Conservation (phyloP, 2,113 vertebrate species). For the Symphodus melops region DNA sequence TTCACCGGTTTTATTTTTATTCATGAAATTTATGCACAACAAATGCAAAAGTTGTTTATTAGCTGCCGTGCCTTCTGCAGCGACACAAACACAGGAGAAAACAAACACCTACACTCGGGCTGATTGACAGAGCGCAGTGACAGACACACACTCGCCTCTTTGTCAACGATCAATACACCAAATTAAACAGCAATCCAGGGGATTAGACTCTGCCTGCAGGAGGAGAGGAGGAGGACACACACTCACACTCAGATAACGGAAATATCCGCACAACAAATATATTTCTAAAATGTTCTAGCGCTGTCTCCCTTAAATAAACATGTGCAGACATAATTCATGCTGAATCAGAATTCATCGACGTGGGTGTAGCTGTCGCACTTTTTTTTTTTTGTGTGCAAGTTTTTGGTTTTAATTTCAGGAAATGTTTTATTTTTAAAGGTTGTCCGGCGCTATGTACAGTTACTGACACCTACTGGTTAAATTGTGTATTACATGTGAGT, state of each 20-base stretch:
- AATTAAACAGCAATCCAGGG: conserved; percentile 62
- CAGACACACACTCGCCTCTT: conserved; percentile 39
- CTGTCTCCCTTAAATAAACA: not conserved
- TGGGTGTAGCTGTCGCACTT: too few relatives aligned
- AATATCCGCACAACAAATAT: too few relatives aligned
- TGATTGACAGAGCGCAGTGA: conserved; percentile 40
- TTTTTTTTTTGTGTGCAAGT: too few relatives aligned
- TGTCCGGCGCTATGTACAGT: too few relatives aligned
- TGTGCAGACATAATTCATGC: not conserved
- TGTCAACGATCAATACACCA: conserved; percentile 53
- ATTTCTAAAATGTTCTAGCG: not conserved
- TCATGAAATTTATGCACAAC: conserved; percentile 6
- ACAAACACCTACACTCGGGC: conserved; percentile 1
- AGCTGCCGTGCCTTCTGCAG: conserved; percentile 9
- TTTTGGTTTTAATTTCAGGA: too few relatives aligned
- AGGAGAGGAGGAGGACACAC: conserved; percentile 17
- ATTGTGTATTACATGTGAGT: too few relatives aligned
- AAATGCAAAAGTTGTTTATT: conserved; percentile 21
- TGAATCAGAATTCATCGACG: not conserved
- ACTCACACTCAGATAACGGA: not conserved
- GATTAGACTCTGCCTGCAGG: conserved; percentile 34
- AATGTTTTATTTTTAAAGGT: too few relatives aligned
- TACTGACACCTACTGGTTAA: too few relatives aligned
- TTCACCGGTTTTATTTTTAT: not conserved
- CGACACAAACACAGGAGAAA: conserved; percentile 9